phyloP scores from a whole-genome alignment of 23 tunicate species.

The Styela plicata region DNA sequence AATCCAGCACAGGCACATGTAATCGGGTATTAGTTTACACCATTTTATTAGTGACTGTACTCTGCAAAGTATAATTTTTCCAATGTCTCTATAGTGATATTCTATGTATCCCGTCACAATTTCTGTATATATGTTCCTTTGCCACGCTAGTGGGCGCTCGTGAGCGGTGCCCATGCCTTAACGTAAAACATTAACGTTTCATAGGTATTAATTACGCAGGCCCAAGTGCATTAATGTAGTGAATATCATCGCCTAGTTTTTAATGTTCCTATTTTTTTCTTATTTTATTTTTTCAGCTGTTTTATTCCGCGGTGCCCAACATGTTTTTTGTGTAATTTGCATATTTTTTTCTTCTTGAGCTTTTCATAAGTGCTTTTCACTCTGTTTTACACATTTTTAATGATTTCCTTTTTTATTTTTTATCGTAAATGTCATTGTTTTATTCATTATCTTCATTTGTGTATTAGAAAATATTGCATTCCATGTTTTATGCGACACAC shows the following conservation, averaged over 20 bases:
- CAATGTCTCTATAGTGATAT: too few relatives aligned
- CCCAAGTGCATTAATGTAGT: background rate
- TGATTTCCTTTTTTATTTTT: too few relatives aligned
- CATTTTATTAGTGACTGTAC: too few relatives aligned
- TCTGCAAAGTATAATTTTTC: too few relatives aligned
- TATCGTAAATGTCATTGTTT: background rate
- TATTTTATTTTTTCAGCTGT: too few relatives aligned
- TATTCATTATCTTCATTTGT: background rate
- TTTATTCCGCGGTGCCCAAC: background rate
- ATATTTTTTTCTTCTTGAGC: background rate
- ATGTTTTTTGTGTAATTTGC: background rate
- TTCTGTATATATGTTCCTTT: too few relatives aligned
- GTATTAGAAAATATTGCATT: background rate
- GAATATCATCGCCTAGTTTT: background rate
- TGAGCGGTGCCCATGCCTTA: background rate
- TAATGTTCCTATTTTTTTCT: background rate
- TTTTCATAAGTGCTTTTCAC: background rate
- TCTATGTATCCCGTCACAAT: too few relatives aligned
- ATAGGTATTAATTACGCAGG: too few relatives aligned
- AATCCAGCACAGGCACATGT: too few relatives aligned
- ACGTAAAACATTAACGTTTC: too few relatives aligned
- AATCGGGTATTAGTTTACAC: too few relatives aligned
- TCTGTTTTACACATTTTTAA: background rate
- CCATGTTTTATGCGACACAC: background rate
- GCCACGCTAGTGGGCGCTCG: background rate